Evolutionary conservation across 2,113 vertebrate genomes (phyloP).

Genomic region (Chinchilla lanigera): DNA sequence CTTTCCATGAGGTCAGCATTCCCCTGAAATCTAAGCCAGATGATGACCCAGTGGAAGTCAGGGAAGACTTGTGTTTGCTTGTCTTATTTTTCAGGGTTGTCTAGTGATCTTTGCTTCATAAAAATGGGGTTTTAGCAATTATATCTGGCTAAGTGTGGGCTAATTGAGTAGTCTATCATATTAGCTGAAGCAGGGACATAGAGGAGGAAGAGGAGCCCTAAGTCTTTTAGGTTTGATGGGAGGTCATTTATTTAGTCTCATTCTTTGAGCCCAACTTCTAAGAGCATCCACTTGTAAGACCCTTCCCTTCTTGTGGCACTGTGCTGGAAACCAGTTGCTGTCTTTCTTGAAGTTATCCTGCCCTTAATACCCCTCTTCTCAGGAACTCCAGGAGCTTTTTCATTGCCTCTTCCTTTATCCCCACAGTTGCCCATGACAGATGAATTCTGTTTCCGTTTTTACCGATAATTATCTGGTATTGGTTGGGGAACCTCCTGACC

Average conservation of each 20-base stretch:
- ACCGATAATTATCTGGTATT: neutral
- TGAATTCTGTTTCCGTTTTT: neutral
- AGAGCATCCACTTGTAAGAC: no score
- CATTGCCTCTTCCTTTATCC: neutral
- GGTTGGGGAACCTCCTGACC: neutral
- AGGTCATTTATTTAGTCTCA: neutral
- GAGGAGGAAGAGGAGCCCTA: neutral
- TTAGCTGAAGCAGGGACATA: neutral
- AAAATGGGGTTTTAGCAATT: neutral
- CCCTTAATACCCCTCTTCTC: neutral
- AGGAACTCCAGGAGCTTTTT: neutral
- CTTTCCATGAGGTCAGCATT: neutral
- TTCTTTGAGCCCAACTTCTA: neutral
- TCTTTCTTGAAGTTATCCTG: neutral
- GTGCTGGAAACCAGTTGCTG: neutral
- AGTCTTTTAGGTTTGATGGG: neutral
- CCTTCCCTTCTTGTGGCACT: neutral
- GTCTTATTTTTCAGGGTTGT: neutral
- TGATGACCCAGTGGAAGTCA: neutral
- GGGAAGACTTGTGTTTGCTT: neutral
- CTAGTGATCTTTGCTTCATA: neutral
- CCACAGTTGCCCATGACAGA: neutral
- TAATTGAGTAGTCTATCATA: neutral
- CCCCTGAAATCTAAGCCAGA: neutral
- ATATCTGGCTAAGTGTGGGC: neutral